Evolutionary conservation across 1,140 invertebrate species (phyloP).

Genomic region (Wiebesia pumilae): DNA sequence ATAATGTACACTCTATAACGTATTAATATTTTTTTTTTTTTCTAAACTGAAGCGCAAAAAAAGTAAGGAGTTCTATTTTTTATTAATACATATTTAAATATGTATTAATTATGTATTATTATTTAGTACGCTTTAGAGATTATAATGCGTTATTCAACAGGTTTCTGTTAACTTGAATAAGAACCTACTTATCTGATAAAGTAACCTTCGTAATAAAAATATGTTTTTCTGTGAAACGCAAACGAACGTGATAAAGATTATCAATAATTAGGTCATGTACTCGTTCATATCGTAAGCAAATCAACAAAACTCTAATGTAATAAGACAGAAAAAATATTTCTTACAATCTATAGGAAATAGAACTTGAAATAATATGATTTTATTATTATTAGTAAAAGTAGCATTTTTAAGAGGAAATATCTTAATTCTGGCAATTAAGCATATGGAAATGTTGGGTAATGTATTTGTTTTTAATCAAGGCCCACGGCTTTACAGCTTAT

Average conservation of each 20-base stretch:
- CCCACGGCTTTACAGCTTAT: too few species aligned
- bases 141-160: not conserved
- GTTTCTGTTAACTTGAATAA: not conserved
- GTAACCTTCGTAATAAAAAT: not conserved
- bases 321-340: not conserved
- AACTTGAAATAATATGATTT: too few species aligned
- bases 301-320: constrained; percentile 32
- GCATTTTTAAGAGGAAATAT: too few species aligned
- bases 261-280: too few species aligned
- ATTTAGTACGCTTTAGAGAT: not conserved
- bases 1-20: not conserved
- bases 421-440: too few species aligned
- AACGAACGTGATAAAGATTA: too few species aligned
- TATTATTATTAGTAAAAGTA: too few species aligned
- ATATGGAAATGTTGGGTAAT: too few species aligned
- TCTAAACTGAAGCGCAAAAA: not conserved
- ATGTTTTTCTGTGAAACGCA: not conserved
- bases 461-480: too few species aligned
- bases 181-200: not conserved
- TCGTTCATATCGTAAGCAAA: too few species aligned
- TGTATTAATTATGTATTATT: not conserved
- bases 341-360: too few species aligned
- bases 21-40: not conserved
- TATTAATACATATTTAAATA: not conserved
- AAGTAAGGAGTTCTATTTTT: not conserved